A percentile compares a stretch with the other conserved stretches of the same genome.
Evolutionary conservation across 2,113 vertebrate genomes (phyloP).

Genomic region (Fulmarus glacialis): DNA sequence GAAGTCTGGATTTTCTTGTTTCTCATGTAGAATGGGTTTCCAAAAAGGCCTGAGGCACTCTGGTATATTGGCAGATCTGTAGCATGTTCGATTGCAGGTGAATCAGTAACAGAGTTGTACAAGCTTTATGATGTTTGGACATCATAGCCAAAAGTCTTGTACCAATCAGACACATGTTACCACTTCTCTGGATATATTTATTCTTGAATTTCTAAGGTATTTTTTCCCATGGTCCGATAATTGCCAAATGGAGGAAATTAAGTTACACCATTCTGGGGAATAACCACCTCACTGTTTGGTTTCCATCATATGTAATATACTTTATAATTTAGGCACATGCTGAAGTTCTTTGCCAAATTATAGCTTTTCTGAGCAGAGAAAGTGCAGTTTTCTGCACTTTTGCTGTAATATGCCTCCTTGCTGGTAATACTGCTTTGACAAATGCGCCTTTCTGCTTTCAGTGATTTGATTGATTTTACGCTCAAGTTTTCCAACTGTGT

Average conservation of each 20-base stretch:
- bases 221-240: background rate
- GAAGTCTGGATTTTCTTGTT: background rate
- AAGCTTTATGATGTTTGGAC: background rate
- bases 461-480: constrained; percentile 34
- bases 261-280: background rate
- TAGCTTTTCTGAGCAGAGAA: constrained; percentile 25
- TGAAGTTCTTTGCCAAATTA: constrained; percentile 50
- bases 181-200: background rate
- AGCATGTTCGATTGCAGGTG: background rate
- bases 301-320: constrained; percentile 16
- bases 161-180: background rate
- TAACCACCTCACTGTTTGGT: background rate
- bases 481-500: background rate
- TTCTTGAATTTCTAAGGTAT: background rate
- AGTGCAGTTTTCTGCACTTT: constrained; percentile 22
- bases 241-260: constrained; percentile 34
- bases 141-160: background rate
- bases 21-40: background rate
- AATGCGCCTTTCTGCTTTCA: constrained; percentile 23
- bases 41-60: background rate
- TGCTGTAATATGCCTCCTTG: constrained; percentile 19
- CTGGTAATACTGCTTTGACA: constrained; percentile 46
- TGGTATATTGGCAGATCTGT: background rate
- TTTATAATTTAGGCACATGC: constrained; percentile 5
- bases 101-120: background rate